phyloP scores from a whole-genome alignment of 1,140 invertebrate species.

The Apis mellifera region DNA sequence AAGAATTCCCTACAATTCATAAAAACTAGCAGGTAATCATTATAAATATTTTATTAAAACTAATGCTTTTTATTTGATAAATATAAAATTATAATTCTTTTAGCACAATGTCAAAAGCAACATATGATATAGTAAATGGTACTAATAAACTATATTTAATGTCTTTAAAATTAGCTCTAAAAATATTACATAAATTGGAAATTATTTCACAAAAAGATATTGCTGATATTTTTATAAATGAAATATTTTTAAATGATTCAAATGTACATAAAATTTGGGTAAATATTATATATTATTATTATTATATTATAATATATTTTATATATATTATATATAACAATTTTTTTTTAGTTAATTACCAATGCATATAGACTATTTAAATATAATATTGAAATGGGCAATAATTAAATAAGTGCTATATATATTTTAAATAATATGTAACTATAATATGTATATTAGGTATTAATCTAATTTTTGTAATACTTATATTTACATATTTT shows the following conservation, averaged over 20 bases:
- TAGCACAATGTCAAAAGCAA: conserved; percentile 51
- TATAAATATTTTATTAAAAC: background rate
- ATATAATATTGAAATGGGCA: background rate
- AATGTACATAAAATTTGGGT: conserved; percentile 55
- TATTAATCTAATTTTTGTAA: background rate
- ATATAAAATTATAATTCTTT: conserved; percentile 16
- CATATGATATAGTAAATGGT: conserved; percentile 43
- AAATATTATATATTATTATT: conserved; percentile 19
- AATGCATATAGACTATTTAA: background rate
- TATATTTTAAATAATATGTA: background rate
- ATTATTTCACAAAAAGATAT: conserved; percentile 45
- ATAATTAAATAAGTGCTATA: background rate
- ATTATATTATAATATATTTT: background rate
- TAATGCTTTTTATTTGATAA: background rate
- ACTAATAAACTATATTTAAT: conserved; percentile 54
- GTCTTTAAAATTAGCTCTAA: conserved; percentile 47
- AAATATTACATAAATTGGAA: conserved; percentile 48
- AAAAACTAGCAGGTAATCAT: conserved; percentile 59
- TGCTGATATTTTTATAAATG: background rate
- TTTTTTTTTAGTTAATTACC: conserved; percentile 1
- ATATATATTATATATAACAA: background rate
- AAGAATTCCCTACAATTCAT: conserved; percentile 46
- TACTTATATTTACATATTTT: background rate
- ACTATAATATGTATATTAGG: background rate
- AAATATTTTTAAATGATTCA: conserved; percentile 9